A percentile compares a stretch with the other conserved stretches of the same genome.
Evolutionary conservation across 2,888 invertebrate species (phyloP).

Genomic region (Candidula unifasciata): DNA sequence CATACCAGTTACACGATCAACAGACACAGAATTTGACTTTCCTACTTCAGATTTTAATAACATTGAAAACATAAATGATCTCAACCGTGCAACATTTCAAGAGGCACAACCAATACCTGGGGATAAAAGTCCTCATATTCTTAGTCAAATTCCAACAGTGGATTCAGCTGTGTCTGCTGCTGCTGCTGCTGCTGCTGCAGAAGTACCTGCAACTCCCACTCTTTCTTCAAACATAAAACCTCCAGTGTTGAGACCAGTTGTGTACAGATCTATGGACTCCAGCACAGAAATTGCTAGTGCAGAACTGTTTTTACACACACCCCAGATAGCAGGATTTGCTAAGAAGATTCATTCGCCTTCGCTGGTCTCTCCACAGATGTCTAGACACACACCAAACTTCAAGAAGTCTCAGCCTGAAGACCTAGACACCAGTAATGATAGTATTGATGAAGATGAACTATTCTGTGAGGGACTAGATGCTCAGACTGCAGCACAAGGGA

Average conservation of each 20-base stretch:
- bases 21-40: constrained; percentile 71
- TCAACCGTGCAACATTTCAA: constrained; percentile 57
- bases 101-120: background rate
- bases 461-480: constrained; percentile 56
- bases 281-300: background rate
- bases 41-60: constrained; percentile 72
- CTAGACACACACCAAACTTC: constrained; percentile 31
- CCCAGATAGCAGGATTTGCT: background rate
- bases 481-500: background rate
- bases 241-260: constrained; percentile 42
- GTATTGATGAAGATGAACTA: constrained; percentile 68
- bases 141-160: constrained; percentile 12
- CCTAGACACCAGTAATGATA: constrained; percentile 57
- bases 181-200: constrained; percentile 42
- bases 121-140: background rate
- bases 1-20: constrained; percentile 64
- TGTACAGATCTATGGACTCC: constrained; percentile 41
- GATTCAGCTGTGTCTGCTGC: constrained; percentile 24
- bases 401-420: constrained; percentile 28
- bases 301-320: background rate
- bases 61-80: constrained; percentile 70
- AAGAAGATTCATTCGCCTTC: constrained; percentile 5
- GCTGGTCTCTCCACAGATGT: constrained; percentile 15
- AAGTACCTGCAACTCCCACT: background rate
- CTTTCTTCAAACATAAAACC: background rate